A percentile compares a stretch with the other conserved stretches of the same genome.
Evolutionary conservation across 2,888 invertebrate species (phyloP).

Genomic region (Cephus rjabovi): DNA sequence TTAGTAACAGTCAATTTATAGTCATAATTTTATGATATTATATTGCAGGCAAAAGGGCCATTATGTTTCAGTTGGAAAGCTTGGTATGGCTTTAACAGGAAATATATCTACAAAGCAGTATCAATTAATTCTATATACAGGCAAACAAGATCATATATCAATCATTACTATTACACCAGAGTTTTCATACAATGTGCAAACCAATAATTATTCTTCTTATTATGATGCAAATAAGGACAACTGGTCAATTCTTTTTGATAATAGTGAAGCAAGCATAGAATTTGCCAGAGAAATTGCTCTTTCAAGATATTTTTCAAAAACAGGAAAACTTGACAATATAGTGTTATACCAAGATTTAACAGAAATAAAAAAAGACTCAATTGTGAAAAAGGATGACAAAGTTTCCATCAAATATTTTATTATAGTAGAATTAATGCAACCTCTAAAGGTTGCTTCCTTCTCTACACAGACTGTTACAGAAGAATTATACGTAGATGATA

Average conservation of each 20-base stretch:
- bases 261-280: slow-evolving; percentile 48
- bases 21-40: not conserved
- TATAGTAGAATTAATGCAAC: slow-evolving; percentile 43
- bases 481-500: slow-evolving; percentile 52
- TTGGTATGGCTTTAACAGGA: slow-evolving; percentile 59
- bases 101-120: slow-evolving; percentile 47
- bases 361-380: slow-evolving; percentile 27
- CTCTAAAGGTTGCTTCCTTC: slow-evolving; percentile 40
- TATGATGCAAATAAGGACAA: slow-evolving; percentile 69
- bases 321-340: slow-evolving; percentile 38
- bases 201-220: slow-evolving; percentile 56
- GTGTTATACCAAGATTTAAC: slow-evolving; percentile 52
- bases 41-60: slow-evolving; percentile 51
- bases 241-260: slow-evolving; percentile 71
- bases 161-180: slow-evolving; percentile 46
- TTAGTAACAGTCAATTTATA: not conserved
- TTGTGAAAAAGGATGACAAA: slow-evolving; percentile 46
- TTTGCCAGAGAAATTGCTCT: slow-evolving; percentile 57
- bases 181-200: slow-evolving; percentile 53
- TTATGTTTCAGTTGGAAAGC: slow-evolving; percentile 54
- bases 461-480: slow-evolving; percentile 43
- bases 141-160: slow-evolving; percentile 55
- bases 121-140: slow-evolving; percentile 60
- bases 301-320: slow-evolving; percentile 45
- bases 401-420: slow-evolving; percentile 47